Evolutionary conservation across 2,888 invertebrate species (phyloP).

Genomic region (Drosophila kanekoi): DNA sequence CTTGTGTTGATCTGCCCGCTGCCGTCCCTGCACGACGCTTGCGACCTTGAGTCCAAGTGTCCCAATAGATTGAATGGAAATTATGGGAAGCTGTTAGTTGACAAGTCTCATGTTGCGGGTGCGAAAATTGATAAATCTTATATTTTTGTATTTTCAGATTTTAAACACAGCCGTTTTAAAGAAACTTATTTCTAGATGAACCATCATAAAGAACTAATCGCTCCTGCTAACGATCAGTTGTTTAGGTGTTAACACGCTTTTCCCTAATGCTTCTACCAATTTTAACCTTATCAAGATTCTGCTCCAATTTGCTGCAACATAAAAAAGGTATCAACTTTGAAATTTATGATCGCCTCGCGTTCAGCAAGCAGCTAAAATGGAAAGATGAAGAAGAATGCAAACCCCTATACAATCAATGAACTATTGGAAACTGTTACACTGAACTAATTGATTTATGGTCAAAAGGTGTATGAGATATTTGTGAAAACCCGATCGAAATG

Average conservation of each 20-base stretch:
- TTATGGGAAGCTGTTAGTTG: not conserved
- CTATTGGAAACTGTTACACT: constrained; percentile 60
- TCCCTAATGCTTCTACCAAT: constrained; percentile 43
- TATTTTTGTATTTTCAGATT: not conserved
- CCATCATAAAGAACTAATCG: not conserved
- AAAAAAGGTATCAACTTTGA: constrained; percentile 58
- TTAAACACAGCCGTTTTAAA: not conserved
- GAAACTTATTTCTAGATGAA: not conserved
- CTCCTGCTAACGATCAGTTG: constrained; percentile 8
- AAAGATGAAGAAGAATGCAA: constrained; percentile 12
- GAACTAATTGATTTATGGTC: constrained; percentile 72
- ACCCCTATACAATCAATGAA: constrained; percentile 10
- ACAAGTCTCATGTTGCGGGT: constrained; percentile 33
- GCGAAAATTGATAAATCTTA: constrained; percentile 39
- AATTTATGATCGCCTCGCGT: constrained; percentile 65
- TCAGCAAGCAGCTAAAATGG: constrained; percentile 42
- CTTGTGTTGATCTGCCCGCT: constrained; percentile 23
- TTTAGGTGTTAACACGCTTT: constrained; percentile 38
- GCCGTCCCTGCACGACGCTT: not conserved
- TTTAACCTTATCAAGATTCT: constrained; percentile 30
- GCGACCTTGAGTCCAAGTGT: constrained; percentile 60
- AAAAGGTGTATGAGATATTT: constrained; percentile 45
- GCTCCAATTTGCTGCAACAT: constrained; percentile 65
- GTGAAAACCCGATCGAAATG: constrained; percentile 36
- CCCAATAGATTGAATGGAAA: not conserved